Conservation (phyloP, 2,113 vertebrate species). For the Asarcornis scutulata region DNA sequence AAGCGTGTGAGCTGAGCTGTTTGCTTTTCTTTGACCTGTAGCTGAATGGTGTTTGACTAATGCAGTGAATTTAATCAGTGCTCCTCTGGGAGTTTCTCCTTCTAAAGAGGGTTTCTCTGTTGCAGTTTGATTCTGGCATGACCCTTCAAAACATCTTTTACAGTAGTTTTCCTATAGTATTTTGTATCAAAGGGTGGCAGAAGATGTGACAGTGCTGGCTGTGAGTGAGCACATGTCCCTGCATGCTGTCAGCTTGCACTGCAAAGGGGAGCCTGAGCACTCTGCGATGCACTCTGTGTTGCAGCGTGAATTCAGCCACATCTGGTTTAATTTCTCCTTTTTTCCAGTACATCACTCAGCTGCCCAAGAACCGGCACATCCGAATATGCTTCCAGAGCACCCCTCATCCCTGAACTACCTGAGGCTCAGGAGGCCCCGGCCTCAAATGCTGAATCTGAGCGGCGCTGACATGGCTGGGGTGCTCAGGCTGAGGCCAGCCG, state of each 20-base stretch:
- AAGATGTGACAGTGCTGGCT: constrained; percentile 52
- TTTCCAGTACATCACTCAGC: constrained; percentile 80
- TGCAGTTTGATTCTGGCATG: constrained; percentile 50
- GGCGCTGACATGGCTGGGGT: constrained; percentile 79
- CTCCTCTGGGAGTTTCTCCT: constrained; percentile 38
- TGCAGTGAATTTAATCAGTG: constrained; percentile 32
- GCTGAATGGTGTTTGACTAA: constrained; percentile 56
- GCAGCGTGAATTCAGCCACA: background rate
- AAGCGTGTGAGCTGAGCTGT: constrained; percentile 49
- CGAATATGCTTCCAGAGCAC: constrained; percentile 37
- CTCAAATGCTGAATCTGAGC: constrained; percentile 88
- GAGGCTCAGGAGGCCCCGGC: constrained; percentile 88
- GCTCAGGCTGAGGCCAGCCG: constrained; percentile 84
- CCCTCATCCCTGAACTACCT: constrained; percentile 74
- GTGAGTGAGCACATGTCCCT: constrained; percentile 51
- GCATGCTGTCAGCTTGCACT: constrained; percentile 55
- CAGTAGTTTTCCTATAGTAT: constrained; percentile 41
- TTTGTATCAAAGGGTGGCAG: constrained; percentile 24
- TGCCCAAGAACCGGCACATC: constrained; percentile 71
- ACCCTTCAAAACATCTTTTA: constrained; percentile 51
- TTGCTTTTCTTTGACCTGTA: constrained; percentile 51
- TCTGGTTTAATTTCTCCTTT: constrained; percentile 24
- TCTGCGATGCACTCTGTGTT: background rate
- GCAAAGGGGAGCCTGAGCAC: background rate
- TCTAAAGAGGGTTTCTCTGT: constrained; percentile 3